Conservation (phyloP, 2,113 vertebrate species). For the Clupea harengus region DNA sequence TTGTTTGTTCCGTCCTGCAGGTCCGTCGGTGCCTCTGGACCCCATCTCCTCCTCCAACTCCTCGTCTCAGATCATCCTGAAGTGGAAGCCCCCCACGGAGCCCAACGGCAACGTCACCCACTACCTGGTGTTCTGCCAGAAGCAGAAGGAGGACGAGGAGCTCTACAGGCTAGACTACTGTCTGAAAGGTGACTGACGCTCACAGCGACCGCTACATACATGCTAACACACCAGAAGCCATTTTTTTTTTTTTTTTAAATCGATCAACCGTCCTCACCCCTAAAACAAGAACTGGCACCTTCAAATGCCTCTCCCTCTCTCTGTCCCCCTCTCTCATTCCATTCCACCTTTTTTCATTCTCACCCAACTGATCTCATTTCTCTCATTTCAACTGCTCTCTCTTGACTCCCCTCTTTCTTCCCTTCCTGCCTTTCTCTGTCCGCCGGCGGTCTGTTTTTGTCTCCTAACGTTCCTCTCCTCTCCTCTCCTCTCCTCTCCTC, state of each 20-base stretch:
- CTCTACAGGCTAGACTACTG: constrained; percentile 92
- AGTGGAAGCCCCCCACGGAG: constrained; percentile 91
- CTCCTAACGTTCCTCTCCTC: background rate
- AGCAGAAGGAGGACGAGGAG: constrained; percentile 86
- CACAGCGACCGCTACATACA: background rate
- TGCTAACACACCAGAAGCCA: background rate
- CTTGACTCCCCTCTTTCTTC: background rate
- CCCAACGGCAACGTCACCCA: constrained; percentile 97
- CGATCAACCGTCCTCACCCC: no score
- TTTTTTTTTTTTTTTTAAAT: background rate
- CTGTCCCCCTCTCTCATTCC: background rate
- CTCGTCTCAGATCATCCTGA: constrained; percentile 91
- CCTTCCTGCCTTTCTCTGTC: no score
- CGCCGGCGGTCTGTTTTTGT: background rate
- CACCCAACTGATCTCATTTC: no score
- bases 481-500: no score
- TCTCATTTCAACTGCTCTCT: background rate
- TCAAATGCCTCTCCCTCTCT: background rate
- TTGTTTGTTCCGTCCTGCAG: constrained; percentile 60
- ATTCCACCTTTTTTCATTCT: background rate
- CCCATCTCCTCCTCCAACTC: constrained; percentile 91
- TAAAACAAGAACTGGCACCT: no score
- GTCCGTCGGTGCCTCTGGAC: constrained; percentile 88
- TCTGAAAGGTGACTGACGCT: constrained; percentile 78
- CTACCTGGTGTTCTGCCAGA: constrained; percentile 88